phyloP scores from a whole-genome alignment of 1,140 invertebrate genomes.

The Diprion similis region DNA sequence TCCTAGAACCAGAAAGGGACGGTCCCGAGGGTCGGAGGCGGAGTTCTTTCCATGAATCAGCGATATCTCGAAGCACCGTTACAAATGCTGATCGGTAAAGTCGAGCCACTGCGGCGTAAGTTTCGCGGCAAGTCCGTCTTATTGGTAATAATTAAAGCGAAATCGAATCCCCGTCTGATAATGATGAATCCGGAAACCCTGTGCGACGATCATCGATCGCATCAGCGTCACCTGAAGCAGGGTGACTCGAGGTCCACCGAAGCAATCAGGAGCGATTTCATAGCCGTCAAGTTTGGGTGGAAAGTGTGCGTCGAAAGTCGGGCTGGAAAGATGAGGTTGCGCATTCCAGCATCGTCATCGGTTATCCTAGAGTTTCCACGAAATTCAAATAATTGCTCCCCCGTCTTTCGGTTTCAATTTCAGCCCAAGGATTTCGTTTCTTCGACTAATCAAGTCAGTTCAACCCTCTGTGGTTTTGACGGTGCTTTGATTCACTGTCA shows the following conservation, averaged over 20 bases:
- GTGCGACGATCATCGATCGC: not conserved
- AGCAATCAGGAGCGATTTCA: constrained; percentile 46
- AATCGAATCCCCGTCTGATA: not conserved
- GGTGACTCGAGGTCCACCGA: constrained; percentile 29
- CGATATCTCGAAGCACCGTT: constrained; percentile 41
- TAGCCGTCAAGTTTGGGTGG: constrained; percentile 37
- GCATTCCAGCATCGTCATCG: constrained; percentile 38
- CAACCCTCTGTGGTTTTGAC: too few species aligned
- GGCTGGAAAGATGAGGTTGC: constrained; percentile 41
- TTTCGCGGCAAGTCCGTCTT: not conserved
- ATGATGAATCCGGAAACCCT: not conserved
- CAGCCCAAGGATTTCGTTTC: too few species aligned
- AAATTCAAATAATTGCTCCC: not conserved
- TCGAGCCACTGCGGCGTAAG: not conserved
- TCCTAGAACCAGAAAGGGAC: constrained; percentile 3
- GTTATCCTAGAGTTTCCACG: constrained; percentile 26
- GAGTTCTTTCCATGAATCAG: constrained; percentile 54
- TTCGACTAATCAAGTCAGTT: too few species aligned
- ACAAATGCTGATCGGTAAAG: not conserved
- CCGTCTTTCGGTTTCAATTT: too few species aligned
- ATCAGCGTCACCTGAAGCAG: not conserved
- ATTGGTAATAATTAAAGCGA: too few species aligned
- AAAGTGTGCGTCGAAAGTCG: constrained; percentile 9
- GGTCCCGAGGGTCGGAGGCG: not conserved
- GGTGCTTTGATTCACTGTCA: too few species aligned